phyloP scores from a whole-genome alignment of 2,888 invertebrate species.

The Lydus trimaculatus region DNA sequence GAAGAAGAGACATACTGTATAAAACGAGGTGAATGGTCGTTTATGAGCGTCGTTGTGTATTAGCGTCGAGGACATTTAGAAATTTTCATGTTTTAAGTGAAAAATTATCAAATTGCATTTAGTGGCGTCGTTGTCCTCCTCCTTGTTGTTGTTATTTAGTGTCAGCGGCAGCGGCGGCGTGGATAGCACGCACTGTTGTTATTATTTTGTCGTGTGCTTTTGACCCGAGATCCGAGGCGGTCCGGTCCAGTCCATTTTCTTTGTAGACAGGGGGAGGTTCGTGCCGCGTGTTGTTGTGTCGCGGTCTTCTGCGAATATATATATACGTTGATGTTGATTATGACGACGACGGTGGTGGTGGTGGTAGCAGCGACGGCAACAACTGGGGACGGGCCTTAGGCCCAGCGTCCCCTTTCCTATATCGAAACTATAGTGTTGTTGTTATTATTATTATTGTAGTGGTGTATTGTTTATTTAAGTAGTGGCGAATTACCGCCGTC shows the following conservation, averaged over 20 bases:
- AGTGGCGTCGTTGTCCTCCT: constrained; percentile 1
- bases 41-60: neutral
- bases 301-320: constrained; percentile 13
- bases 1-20: neutral
- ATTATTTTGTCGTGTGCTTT: constrained; percentile 75
- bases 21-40: neutral
- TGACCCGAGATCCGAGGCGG: constrained; percentile 62
- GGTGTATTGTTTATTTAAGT: neutral
- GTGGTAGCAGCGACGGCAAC: constrained; percentile 18
- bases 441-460: neutral
- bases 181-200: constrained; percentile 73
- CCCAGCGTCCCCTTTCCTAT: neutral
- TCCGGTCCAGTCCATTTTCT: constrained; percentile 62
- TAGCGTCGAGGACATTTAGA: neutral
- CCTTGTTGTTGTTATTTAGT: constrained; percentile 4
- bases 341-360: constrained; percentile 21
- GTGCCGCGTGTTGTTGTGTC: constrained; percentile 15
- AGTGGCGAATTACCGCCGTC: neutral
- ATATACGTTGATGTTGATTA: constrained; percentile 7
- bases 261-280: constrained; percentile 57
- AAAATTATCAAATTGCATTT: neutral
- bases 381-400: constrained; percentile 21
- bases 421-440: neutral
- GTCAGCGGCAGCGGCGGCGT: constrained; percentile 35
- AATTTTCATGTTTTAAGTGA: neutral